Evolutionary conservation across 2,888 invertebrate genomes (phyloP).

Genomic region (Stramonita haemastoma): DNA sequence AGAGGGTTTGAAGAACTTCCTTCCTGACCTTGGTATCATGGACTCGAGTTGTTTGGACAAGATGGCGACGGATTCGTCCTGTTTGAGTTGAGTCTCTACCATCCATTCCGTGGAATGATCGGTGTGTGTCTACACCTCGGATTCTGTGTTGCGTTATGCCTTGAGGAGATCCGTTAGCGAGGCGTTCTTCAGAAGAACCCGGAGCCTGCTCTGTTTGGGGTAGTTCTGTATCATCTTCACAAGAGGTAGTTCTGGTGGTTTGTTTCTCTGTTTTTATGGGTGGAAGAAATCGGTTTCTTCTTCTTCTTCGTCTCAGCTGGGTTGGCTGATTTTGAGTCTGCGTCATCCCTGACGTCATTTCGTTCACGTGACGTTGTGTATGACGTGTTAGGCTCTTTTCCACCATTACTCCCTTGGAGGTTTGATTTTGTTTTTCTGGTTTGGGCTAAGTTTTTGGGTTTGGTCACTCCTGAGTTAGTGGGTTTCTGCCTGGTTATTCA

Average conservation of each 20-base stretch:
- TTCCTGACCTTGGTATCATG: neutral
- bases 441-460: neutral
- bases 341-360: neutral
- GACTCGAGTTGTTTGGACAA: slow-evolving; percentile 31
- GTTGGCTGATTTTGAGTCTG: neutral
- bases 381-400: neutral
- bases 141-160: neutral
- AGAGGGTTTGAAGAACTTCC: no score
- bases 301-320: no score
- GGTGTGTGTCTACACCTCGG: neutral
- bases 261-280: no score
- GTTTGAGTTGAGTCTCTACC: slow-evolving; percentile 23
- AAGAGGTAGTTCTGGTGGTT: no score
- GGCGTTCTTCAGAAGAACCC: no score
- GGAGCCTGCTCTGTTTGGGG: no score
- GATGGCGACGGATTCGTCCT: slow-evolving; percentile 28
- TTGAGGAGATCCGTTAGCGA: neutral
- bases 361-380: neutral
- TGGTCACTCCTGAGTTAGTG: neutral
- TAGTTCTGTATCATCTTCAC: no score
- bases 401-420: no score
- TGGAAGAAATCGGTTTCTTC: neutral
- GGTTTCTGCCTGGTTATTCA: no score
- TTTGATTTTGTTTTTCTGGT: neutral
- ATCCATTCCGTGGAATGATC: slow-evolving; percentile 28